These are phyloP conservation scores for Trilocha varians DNA, from an alignment of 2,888 invertebrate genomes.

Conservation along the genomic window DNA sequence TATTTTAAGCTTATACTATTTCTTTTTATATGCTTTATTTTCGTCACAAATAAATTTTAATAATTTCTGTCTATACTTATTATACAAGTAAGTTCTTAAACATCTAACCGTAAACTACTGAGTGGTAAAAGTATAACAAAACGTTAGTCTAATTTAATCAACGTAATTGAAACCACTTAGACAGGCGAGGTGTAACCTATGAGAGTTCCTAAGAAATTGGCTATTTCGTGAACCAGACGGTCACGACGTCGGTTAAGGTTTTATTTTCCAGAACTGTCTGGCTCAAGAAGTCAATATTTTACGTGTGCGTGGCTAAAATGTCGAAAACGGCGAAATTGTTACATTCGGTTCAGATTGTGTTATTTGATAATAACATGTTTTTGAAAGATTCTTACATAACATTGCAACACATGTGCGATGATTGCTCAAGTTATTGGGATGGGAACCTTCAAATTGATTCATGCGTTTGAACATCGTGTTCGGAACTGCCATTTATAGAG, in stretches of 20 bases:
- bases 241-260: conserved; percentile 3
- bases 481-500: too few species aligned
- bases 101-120: too few species aligned
- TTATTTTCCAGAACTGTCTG: conserved; percentile 8
- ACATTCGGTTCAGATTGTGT: conserved; percentile 9
- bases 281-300: conserved; percentile 30
- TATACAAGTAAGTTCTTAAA: too few species aligned
- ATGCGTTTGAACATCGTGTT: background rate
- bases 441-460: conserved; percentile 5
- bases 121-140: too few species aligned
- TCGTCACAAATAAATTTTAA: too few species aligned
- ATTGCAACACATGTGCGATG: background rate
- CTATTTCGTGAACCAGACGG: background rate
- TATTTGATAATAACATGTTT: conserved; percentile 10
- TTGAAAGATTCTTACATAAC: conserved; percentile 8
- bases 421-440: conserved; percentile 2
- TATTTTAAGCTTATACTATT: too few species aligned
- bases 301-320: conserved; percentile 28
- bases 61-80: too few species aligned
- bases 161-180: too few species aligned
- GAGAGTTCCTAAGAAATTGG: too few species aligned
- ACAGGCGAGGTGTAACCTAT: too few species aligned
- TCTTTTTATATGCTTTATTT: too few species aligned
- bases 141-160: too few species aligned
- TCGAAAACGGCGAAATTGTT: conserved; percentile 10